phyloP scores from a whole-genome alignment of 2,888 invertebrate species.

The Hesperia comma region DNA sequence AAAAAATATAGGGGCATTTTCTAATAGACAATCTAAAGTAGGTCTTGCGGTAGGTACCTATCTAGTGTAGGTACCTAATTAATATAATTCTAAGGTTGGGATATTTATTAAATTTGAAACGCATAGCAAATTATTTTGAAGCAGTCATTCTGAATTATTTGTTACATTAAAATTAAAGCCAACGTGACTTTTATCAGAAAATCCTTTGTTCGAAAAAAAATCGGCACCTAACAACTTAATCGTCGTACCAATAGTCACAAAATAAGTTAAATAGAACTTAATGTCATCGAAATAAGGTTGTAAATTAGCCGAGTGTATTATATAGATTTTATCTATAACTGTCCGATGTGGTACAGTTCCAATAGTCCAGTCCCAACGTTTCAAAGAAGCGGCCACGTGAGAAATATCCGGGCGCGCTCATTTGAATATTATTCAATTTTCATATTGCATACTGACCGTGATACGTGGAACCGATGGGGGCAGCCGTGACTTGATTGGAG shows the following conservation, averaged over 20 bases:
- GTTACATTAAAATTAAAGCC: too few species aligned
- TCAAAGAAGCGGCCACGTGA: slow-evolving; percentile 47
- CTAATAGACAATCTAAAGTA: too few species aligned
- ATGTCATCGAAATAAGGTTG: background rate
- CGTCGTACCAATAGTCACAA: background rate
- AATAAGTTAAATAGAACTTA: background rate
- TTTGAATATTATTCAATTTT: slow-evolving; percentile 54
- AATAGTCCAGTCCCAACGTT: slow-evolving; percentile 40
- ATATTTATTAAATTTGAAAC: too few species aligned
- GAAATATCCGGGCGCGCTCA: slow-evolving; percentile 45
- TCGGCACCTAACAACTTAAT: slow-evolving; percentile 8
- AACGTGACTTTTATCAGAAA: background rate
- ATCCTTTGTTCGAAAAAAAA: slow-evolving; percentile 4
- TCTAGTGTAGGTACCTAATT: too few species aligned
- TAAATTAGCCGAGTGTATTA: slow-evolving; percentile 2
- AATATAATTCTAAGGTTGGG: too few species aligned
- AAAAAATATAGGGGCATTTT: too few species aligned
- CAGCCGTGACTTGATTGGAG: slow-evolving; percentile 70
- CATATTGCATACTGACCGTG: slow-evolving; percentile 76
- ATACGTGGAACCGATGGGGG: slow-evolving; percentile 72
- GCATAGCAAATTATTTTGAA: too few species aligned
- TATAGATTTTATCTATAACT: slow-evolving; percentile 44
- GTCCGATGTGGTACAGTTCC: slow-evolving; percentile 36
- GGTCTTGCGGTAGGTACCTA: too few species aligned
- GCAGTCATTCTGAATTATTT: too few species aligned